Conservation (phyloP, 2,797 vertebrate species). For the Chelonia mydas region DNA sequence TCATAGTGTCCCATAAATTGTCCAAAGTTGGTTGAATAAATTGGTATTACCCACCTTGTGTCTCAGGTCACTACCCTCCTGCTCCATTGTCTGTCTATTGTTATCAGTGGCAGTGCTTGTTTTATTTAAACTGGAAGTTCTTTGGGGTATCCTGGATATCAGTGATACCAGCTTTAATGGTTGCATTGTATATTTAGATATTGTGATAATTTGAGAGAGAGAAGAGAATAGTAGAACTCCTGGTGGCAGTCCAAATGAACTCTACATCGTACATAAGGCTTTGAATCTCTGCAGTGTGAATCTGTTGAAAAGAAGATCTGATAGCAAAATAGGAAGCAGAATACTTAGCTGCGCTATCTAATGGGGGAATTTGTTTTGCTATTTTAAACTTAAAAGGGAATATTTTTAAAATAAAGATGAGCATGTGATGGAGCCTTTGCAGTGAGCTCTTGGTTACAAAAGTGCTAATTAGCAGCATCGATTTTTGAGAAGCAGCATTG, state of each 20-base stretch:
- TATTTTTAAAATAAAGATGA: background rate
- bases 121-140: background rate
- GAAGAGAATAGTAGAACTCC: background rate
- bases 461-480: background rate
- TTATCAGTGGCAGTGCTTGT: background rate
- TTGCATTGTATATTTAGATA: background rate
- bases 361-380: background rate
- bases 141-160: background rate
- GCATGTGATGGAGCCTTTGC: background rate
- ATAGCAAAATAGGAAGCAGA: background rate
- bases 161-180: background rate
- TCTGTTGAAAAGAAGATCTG: background rate
- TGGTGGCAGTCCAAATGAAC: background rate
- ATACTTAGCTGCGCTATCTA: background rate
- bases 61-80: background rate
- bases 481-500: background rate
- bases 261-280: background rate
- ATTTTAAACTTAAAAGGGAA: background rate
- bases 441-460: background rate
- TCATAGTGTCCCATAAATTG: background rate
- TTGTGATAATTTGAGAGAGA: background rate
- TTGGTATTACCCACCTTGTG: background rate
- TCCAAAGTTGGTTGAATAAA: background rate
- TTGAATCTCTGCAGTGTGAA: background rate
- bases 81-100: background rate